phyloP scores from a whole-genome alignment of 1,140 invertebrate genomes.

The Oppia nitens region DNA sequence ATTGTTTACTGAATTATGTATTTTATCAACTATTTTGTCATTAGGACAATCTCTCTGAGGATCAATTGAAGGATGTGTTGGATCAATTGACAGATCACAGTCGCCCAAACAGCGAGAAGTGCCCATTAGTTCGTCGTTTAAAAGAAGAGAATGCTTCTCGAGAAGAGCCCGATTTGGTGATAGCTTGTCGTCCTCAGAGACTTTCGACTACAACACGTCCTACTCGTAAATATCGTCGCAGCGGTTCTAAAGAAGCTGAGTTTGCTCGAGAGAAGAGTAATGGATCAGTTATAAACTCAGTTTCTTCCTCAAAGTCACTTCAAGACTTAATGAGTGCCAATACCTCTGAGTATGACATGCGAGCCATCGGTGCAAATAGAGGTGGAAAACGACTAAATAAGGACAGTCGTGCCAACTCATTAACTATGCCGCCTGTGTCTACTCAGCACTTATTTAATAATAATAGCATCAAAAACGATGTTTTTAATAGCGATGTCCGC shows the following conservation, averaged over 20 bases:
- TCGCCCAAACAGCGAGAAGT: conserved; percentile 12
- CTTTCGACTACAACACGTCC: not conserved
- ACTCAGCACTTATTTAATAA: not conserved
- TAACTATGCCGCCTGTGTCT: not conserved
- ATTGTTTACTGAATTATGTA: too few species aligned
- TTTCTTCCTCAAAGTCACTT: not conserved
- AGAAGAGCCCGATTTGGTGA: not conserved
- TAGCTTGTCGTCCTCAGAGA: not conserved
- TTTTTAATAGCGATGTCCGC: not conserved
- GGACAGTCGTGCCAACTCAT: conserved; percentile 7
- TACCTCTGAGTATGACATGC: not conserved
- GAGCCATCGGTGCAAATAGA: not conserved
- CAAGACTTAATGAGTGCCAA: not conserved
- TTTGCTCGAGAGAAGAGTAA: not conserved
- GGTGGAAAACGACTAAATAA: not conserved
- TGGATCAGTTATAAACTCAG: not conserved
- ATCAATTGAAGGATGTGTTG: conserved; percentile 9
- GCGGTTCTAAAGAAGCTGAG: not conserved
- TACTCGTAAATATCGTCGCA: not conserved
- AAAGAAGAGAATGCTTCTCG: conserved; percentile 6
- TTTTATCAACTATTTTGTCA: too few species aligned
- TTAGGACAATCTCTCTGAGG: conserved; percentile 13
- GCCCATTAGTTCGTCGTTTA: conserved; percentile 15
- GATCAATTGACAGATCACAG: conserved; percentile 15
- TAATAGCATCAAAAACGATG: not conserved